These are phyloP conservation scores for Stenchaetothrips biformis DNA, from an alignment of 2,888 invertebrate species.

Conservation along the genomic window DNA sequence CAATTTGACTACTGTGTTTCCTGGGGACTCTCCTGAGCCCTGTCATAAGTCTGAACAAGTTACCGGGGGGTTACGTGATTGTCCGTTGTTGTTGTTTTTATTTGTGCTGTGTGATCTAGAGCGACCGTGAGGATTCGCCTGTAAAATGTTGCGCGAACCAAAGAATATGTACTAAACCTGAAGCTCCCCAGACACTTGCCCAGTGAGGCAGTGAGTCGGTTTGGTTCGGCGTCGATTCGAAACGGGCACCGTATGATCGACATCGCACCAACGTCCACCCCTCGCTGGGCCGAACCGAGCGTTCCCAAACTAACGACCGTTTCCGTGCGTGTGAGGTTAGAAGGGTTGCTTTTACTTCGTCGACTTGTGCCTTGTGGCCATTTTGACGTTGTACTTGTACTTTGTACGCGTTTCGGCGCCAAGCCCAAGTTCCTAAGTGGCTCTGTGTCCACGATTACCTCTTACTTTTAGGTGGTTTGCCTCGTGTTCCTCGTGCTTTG, in stretches of 20 bases:
- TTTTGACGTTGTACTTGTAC: neutral
- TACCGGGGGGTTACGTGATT: slow-evolving; percentile 13
- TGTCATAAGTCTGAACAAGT: slow-evolving; percentile 19
- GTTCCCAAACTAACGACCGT: neutral
- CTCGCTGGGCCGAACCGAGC: neutral
- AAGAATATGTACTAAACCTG: neutral
- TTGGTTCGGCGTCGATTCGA: neutral
- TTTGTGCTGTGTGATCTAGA: slow-evolving; percentile 17
- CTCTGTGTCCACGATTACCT: slow-evolving; percentile 8
- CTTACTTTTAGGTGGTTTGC: neutral
- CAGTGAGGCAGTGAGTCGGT: neutral
- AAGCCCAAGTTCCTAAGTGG: slow-evolving; percentile 22
- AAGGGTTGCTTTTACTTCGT: neutral
- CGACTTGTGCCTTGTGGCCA: neutral
- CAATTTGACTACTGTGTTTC: slow-evolving; percentile 6
- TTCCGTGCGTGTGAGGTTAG: slow-evolving; percentile 2
- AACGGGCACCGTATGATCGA: neutral
- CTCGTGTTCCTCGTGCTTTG: slow-evolving; percentile 8
- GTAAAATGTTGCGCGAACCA: slow-evolving; percentile 23
- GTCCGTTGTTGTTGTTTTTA: slow-evolving; percentile 10
- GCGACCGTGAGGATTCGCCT: slow-evolving; percentile 17
- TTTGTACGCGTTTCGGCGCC: neutral
- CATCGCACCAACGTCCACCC: neutral
- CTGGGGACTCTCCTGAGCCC: slow-evolving; percentile 3
- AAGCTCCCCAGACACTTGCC: slow-evolving; percentile 5